Evolutionary conservation across 2,888 invertebrate genomes (phyloP), one percentile per base, ranked within the genome.

Genomic region (Stegophylla sp.): DNA sequence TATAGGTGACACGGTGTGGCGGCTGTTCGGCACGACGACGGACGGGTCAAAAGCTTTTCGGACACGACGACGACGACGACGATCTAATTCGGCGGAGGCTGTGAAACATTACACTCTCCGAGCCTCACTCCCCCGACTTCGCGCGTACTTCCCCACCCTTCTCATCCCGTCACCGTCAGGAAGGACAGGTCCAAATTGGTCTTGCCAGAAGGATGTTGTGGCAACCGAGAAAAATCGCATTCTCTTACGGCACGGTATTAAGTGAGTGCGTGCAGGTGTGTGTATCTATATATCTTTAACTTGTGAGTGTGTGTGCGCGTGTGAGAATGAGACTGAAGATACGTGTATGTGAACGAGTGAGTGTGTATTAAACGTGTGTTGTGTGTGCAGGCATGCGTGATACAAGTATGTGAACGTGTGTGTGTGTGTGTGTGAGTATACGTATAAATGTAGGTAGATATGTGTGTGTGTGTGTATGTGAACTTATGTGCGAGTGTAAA

Each of bases 211-310:
- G 72, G 73, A 48, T 48, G 74, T 34, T 20, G 48, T 34, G 26
- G 51, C 64, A 23, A 51, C 64, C 34, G 17, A 75, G 64, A 75
- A 64, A 75, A 66, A 73, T 76, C 64, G 77, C 51, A 72, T 66
- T 67, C 51, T 20, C 43, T 48, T 45, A 34, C 26, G 17, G n/a
- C n/a, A n/a, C 13, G n/a, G 12, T 64, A 41, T 41, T 13, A n/a
- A 26, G 63, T 34, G 63, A 3, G 34, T 7, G 34, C 34, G 34
- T 7, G 34, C n/a, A n/a, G n/a, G n/a, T n/a, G n/a, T n/a, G n/a
- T n/a, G n/a, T n/a, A n/a, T n/a, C n/a, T n/a, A n/a, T n/a, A n/a
- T n/a, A n/a, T n/a, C n/a, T n/a, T n/a, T n/a, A n/a, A n/a, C n/a
- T n/a, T 34, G 34, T 34, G 34, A 5, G 34, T 34, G 34, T 34